These are phyloP conservation scores for Drosophila kuntzei DNA, from an alignment of 2,888 invertebrate species.

Conservation along the genomic window DNA sequence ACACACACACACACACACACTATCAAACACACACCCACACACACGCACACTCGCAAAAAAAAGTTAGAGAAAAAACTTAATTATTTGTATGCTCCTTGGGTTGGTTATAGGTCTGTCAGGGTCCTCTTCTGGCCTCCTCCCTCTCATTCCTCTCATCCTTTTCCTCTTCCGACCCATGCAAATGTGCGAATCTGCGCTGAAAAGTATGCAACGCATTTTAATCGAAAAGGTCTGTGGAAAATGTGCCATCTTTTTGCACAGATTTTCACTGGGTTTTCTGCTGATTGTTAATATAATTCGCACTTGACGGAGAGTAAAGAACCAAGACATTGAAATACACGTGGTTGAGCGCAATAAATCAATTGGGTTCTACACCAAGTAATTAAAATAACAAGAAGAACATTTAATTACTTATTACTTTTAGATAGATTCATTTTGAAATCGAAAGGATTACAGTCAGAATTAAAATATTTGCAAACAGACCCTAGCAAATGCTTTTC, in stretches of 20 bases:
- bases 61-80: slow-evolving; percentile 76
- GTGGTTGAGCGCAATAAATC: background rate
- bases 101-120: slow-evolving; percentile 29
- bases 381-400: background rate
- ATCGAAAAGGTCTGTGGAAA: slow-evolving; percentile 73
- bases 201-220: slow-evolving; percentile 81
- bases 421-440: too few species aligned
- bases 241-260: slow-evolving; percentile 53
- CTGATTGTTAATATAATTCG: slow-evolving; percentile 8
- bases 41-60: slow-evolving; percentile 43
- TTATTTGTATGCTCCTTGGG: slow-evolving; percentile 64
- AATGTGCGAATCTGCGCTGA: slow-evolving; percentile 65
- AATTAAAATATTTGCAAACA: too few species aligned
- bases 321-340: background rate
- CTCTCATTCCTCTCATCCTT: background rate
- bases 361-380: background rate
- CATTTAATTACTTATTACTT: too few species aligned
- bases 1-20: slow-evolving; percentile 7
- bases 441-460: too few species aligned
- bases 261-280: slow-evolving; percentile 6
- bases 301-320: background rate
- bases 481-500: too few species aligned
- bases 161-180: slow-evolving; percentile 24
- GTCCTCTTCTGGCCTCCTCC: background rate
- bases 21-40: slow-evolving; percentile 9